Evolutionary conservation across 1,140 invertebrate genomes (phyloP).

Genomic region (Pseudomyrmex sp.): DNA sequence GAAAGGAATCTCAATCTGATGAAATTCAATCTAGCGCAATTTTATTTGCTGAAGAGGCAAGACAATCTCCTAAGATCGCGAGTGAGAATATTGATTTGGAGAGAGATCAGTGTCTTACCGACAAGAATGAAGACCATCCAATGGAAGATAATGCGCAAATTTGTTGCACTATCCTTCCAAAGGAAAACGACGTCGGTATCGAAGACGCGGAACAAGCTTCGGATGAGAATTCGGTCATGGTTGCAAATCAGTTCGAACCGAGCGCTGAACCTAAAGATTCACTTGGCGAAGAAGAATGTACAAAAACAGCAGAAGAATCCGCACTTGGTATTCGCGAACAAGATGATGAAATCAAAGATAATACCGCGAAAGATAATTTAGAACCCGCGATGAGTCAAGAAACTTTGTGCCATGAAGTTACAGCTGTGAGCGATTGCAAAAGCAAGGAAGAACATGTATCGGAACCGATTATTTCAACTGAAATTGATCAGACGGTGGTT

Average conservation of each 20-base stretch:
- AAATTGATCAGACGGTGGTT: not conserved
- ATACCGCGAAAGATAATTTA: slow-evolving; percentile 2
- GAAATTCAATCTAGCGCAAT: not conserved
- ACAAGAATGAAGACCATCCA: not conserved
- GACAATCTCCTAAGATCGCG: not conserved
- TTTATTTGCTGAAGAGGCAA: not conserved
- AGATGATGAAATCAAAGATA: not conserved
- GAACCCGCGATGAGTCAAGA: not conserved
- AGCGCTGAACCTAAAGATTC: not conserved
- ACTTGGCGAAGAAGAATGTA: not conserved
- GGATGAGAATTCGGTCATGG: not conserved
- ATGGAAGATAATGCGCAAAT: not conserved
- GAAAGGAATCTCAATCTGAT: slow-evolving; percentile 8
- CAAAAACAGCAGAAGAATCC: not conserved
- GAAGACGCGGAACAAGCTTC: not conserved
- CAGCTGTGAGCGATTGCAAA: not conserved
- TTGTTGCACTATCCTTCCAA: not conserved
- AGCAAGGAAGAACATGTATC: not conserved
- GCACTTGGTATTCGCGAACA: not conserved
- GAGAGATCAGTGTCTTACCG: not conserved
- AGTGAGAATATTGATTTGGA: not conserved
- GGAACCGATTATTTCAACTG: not conserved
- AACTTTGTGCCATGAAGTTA: not conserved
- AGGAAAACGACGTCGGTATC: not conserved
- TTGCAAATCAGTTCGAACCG: slow-evolving; percentile 1